phyloP scores from a whole-genome alignment of 2,888 invertebrate species.

The Pecten maximus region DNA sequence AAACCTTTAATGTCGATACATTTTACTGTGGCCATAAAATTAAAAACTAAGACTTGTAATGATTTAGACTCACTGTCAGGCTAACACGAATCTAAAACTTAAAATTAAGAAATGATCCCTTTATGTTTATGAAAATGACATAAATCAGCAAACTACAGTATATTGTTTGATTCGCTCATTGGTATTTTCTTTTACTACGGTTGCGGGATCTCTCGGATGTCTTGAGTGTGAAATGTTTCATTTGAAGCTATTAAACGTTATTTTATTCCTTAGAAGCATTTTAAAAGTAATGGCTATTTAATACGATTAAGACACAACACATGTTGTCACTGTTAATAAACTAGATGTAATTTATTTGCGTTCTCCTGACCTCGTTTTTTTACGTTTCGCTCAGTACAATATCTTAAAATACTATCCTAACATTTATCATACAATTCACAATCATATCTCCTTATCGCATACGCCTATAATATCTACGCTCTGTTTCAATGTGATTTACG shows the following conservation, averaged over 20 bases:
- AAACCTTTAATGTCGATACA: background rate
- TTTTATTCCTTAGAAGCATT: background rate
- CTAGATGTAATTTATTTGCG: no score
- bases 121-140: background rate
- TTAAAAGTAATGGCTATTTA: no score
- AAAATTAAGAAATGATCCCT: background rate
- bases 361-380: no score
- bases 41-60: background rate
- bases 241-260: background rate
- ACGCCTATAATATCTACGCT: no score
- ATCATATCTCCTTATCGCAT: no score
- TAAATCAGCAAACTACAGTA: no score
- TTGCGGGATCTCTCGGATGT: background rate
- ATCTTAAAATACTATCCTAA: no score
- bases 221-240: background rate
- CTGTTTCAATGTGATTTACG: no score
- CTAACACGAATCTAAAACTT: background rate
- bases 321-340: no score
- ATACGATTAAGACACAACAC: no score
- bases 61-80: background rate
- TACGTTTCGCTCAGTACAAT: no score
- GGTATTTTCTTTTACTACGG: background rate
- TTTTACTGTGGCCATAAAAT: background rate
- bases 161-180: background rate
- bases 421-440: no score